Evolutionary conservation across 2,888 invertebrate species (phyloP), one percentile per base, ranked within the genome.

Genomic region (Pherbina coryleti): DNA sequence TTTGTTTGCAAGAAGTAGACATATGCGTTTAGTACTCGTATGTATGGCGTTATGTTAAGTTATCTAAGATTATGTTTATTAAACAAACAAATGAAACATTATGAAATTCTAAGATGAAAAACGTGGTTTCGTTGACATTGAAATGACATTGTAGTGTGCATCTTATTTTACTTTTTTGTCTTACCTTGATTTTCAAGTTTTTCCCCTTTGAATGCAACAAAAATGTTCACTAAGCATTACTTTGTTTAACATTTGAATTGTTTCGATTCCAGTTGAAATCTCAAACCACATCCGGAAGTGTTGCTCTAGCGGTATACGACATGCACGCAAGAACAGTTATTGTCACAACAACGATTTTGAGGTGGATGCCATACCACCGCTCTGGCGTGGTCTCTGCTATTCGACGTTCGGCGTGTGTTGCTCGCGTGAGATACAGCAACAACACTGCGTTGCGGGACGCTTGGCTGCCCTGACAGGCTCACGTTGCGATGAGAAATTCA

Each of bases 371-470:
- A 90, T 94, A 70, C 88, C 91, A 0, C 87, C 90, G 7, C 90
- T 92, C 55, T 92, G 93, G 84, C 92, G 93, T 82, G 90, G 91
- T 3, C 85, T 92, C 1, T 94, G 94, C 82, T 85, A 93, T 57
- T 92, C 92, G n/a, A 91, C 93, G 0, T 91, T 93, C 31, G 92
- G 92, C 76, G 92, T 93, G 49, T 94, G 94, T 84, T 94, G 94
- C 85, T 90, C 91, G 34, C 90, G 90, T 19, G 90, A 91, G 81
- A 85, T 91, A 74, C 90, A 92, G 5, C 83, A 85, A n/a, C 84
- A 86, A 69, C 86, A 86, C 75, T 90, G 90, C 78, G 84, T 86
- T 9, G 84, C 85, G 9, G 90, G 89, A 11, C 86, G 88, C 0
- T 80, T 84, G 57, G 88, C 87, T 3, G 89, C 88, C 0, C 81